phyloP scores from a whole-genome alignment of 2,888 invertebrate species.

The Ferdinandea cuprea region DNA sequence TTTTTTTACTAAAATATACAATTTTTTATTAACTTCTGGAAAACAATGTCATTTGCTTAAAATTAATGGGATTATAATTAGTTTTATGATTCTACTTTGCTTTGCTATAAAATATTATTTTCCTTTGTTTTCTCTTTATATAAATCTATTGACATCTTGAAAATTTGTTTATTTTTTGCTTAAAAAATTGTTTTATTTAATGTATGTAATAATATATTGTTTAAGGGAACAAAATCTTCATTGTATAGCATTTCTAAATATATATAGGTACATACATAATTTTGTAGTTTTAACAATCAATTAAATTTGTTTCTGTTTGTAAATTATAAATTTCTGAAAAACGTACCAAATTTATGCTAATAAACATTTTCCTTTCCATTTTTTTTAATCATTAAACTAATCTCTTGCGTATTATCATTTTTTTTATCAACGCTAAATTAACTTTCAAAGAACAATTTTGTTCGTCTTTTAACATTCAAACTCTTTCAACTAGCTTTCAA shows the following conservation, averaged over 20 bases:
- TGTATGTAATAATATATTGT: not conserved
- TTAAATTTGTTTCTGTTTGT: slow-evolving; percentile 2
- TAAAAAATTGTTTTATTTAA: slow-evolving; percentile 8
- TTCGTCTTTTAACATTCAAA: slow-evolving; percentile 38
- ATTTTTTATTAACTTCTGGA: slow-evolving; percentile 55
- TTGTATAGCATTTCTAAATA: slow-evolving; percentile 52
- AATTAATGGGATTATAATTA: slow-evolving; percentile 33
- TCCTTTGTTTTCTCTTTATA: slow-evolving; percentile 10
- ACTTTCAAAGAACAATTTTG: slow-evolving; percentile 28
- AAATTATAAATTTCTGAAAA: too few species aligned
- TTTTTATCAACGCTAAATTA: slow-evolving; percentile 22
- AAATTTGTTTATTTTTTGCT: slow-evolving; percentile 2
- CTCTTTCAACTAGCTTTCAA: slow-evolving; percentile 34
- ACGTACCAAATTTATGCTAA: slow-evolving; percentile 36
- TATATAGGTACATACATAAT: slow-evolving; percentile 1
- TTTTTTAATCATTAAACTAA: slow-evolving; percentile 15
- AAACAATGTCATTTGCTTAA: slow-evolving; percentile 63
- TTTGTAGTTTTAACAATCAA: slow-evolving; percentile 22
- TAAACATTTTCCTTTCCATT: slow-evolving; percentile 25
- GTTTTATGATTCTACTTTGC: slow-evolving; percentile 21
- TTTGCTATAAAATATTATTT: not conserved
- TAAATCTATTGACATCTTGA: slow-evolving; percentile 34
- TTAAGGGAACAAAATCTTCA: slow-evolving; percentile 43
- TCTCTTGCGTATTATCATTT: slow-evolving; percentile 10
- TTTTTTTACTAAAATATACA: slow-evolving; percentile 16